phyloP scores from a whole-genome alignment of 1,140 invertebrate genomes.

The Thereuonema tuberculata region DNA sequence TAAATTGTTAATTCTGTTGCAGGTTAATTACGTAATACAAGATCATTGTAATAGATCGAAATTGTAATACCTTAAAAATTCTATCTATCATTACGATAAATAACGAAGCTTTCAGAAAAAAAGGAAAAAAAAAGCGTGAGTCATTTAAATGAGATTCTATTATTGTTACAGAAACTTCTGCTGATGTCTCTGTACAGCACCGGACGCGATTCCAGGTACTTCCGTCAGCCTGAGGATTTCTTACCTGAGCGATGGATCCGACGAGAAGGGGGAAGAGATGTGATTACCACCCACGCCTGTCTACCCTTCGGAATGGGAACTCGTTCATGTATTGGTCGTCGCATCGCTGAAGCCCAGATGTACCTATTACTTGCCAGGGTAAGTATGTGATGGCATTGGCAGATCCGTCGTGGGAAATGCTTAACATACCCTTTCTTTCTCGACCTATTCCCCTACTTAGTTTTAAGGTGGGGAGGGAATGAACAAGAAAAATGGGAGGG shows the following conservation, averaged over 20 bases:
- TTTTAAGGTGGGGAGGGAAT: background rate
- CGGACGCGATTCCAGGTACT: constrained; percentile 52
- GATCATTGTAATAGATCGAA: too few relatives aligned
- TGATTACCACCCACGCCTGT: constrained; percentile 41
- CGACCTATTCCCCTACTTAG: background rate
- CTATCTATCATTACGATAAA: too few relatives aligned
- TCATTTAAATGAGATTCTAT: too few relatives aligned
- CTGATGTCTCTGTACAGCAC: constrained; percentile 67
- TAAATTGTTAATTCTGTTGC: background rate
- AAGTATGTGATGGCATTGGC: background rate
- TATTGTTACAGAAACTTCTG: constrained; percentile 56
- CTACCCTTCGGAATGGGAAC: constrained; percentile 68
- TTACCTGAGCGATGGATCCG: constrained; percentile 57
- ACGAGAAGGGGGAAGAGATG: background rate
- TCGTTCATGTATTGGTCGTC: constrained; percentile 65
- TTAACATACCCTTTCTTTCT: background rate
- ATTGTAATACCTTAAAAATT: too few relatives aligned
- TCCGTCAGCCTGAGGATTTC: constrained; percentile 50
- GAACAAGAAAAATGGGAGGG: background rate
- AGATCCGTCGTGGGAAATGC: background rate
- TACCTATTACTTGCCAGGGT: constrained; percentile 39
- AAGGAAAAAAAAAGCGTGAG: too few relatives aligned
- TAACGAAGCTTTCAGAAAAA: too few relatives aligned
- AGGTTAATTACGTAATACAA: too few relatives aligned
- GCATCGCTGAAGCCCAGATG: constrained; percentile 60